Conservation (phyloP, 2,113 vertebrate genomes). For the Rhea pennata region DNA sequence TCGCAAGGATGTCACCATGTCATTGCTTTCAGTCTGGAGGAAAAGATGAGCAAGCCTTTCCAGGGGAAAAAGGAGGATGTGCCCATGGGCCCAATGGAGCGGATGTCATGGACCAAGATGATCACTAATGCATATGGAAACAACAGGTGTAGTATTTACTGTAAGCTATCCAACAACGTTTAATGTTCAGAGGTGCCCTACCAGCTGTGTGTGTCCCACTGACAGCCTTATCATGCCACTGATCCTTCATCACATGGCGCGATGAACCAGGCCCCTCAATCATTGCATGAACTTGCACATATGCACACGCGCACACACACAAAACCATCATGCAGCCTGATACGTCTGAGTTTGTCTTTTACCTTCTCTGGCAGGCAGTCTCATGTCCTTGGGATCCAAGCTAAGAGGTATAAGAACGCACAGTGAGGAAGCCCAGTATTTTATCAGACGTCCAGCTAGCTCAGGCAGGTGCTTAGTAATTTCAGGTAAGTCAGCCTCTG, state of each 20-base stretch:
- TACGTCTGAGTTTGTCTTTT: neutral
- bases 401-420: neutral
- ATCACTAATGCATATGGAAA: rapidly evolving
- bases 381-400: neutral
- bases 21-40: neutral
- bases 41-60: neutral
- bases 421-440: neutral
- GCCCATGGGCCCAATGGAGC: rapidly evolving
- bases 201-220: rapidly evolving
- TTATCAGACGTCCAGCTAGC: neutral
- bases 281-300: rapidly evolving
- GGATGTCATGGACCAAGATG: neutral
- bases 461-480: neutral
- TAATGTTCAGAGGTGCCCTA: too few relatives aligned
- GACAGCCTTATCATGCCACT: rapidly evolving
- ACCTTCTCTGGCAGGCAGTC: neutral
- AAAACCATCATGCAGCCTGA: neutral
- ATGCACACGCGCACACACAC: rapidly evolving
- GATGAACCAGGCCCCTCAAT: rapidly evolving
- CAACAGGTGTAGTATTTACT: neutral
- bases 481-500: neutral
- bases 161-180: neutral
- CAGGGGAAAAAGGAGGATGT: neutral
- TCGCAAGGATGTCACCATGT: neutral
- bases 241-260: neutral